These are phyloP conservation scores for Phyllopteryx taeniolatus DNA, from an alignment of 2,113 vertebrate genomes.

Conservation along the genomic window DNA sequence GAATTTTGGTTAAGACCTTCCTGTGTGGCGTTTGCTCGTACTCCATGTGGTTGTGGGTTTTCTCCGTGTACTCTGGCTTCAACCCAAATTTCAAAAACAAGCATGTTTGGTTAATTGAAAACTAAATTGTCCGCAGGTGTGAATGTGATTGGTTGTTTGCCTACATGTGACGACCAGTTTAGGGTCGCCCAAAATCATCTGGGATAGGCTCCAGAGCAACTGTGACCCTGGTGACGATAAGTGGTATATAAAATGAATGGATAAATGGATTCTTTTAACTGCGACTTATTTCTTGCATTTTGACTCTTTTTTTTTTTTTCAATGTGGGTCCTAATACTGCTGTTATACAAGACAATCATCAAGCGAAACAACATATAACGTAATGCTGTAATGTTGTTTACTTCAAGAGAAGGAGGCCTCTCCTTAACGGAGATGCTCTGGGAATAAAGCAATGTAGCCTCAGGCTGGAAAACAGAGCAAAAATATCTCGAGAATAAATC, in stretches of 20 bases:
- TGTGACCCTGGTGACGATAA: not conserved
- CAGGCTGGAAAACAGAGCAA: slow-evolving; percentile 38
- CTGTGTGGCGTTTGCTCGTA: too few relatives aligned
- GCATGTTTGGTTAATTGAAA: not conserved
- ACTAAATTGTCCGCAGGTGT: not conserved
- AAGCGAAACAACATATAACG: not conserved
- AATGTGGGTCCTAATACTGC: not conserved
- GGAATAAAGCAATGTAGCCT: slow-evolving; percentile 57
- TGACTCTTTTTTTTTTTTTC: not conserved
- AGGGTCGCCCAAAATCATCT: not conserved
- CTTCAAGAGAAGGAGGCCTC: slow-evolving; percentile 23
- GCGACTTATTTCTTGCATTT: not conserved
- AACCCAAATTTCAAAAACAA: not conserved
- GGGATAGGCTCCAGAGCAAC: not conserved
- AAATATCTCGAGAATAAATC: slow-evolving; percentile 29
- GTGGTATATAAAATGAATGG: not conserved
- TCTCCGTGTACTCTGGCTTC: too few relatives aligned
- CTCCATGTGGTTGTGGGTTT: too few relatives aligned
- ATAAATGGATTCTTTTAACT: not conserved
- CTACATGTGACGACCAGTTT: not conserved
- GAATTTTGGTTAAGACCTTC: not conserved
- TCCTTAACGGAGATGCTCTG: slow-evolving; percentile 47
- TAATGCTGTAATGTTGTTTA: slow-evolving; percentile 19
- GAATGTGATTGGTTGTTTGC: not conserved
- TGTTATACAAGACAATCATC: not conserved